Evolutionary conservation across 2,888 invertebrate genomes (phyloP).

Genomic region (Galerucella nymphaeae): DNA sequence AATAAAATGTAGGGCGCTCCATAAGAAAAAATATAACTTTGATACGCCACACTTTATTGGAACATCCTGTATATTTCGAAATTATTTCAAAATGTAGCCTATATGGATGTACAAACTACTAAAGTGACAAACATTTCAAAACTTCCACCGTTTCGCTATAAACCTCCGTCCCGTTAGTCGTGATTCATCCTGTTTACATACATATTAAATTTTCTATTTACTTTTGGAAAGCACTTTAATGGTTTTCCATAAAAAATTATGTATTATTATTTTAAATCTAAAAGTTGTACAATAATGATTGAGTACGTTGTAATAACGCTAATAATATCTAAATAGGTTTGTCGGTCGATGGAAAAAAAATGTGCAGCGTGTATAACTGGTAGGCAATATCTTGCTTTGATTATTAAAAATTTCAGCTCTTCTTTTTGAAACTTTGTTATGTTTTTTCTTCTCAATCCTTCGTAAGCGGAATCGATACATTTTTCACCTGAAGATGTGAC

Average conservation of each 20-base stretch:
- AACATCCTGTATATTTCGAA: too few relatives aligned
- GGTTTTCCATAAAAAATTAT: background rate
- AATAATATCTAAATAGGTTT: background rate
- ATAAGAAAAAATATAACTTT: too few relatives aligned
- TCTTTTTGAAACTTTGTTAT: conserved; percentile 25
- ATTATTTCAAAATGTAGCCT: too few relatives aligned
- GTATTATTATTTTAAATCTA: background rate
- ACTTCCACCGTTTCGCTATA: too few relatives aligned
- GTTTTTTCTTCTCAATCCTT: conserved; percentile 7
- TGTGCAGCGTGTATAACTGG: conserved; percentile 5
- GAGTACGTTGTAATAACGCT: conserved; percentile 9
- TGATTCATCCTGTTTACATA: too few relatives aligned
- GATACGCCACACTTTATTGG: too few relatives aligned
- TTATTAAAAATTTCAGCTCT: conserved; percentile 26
- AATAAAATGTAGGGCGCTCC: too few relatives aligned
- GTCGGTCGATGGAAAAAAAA: conserved; percentile 10
- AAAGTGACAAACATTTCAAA: too few relatives aligned
- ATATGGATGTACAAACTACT: too few relatives aligned
- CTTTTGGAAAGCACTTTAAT: background rate
- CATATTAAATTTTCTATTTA: too few relatives aligned
- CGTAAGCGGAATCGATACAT: conserved; percentile 19
- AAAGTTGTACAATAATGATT: conserved; percentile 9
- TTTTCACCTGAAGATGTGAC: conserved; percentile 27
- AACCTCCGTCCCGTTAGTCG: too few relatives aligned
- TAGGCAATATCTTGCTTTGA: conserved; percentile 9